Conservation (phyloP, 2,888 invertebrate species). For the Agrochola macilenta region DNA sequence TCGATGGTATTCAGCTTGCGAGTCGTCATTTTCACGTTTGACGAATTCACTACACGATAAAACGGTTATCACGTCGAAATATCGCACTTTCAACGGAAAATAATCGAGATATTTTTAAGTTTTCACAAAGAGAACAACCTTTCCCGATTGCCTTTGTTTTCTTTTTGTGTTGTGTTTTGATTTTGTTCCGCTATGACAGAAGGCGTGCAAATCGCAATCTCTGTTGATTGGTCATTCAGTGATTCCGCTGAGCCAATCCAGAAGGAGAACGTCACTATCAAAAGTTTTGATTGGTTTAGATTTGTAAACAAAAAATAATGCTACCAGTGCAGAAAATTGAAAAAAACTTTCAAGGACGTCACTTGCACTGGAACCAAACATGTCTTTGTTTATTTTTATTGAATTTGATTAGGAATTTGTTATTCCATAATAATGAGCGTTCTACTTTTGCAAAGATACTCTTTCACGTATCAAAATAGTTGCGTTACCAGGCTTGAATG, state of each 20-base stretch:
- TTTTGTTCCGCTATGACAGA: slow-evolving; percentile 70
- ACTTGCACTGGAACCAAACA: slow-evolving; percentile 49
- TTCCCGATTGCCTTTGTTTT: slow-evolving; percentile 78
- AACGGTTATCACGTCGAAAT: slow-evolving; percentile 59
- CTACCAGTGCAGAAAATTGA: slow-evolving; percentile 60
- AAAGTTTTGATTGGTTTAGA: slow-evolving; percentile 70
- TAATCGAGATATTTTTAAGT: slow-evolving; percentile 62
- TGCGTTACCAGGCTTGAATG: not conserved
- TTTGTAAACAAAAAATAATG: slow-evolving; percentile 70
- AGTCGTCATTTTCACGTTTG: slow-evolving; percentile 81
- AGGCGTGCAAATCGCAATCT: slow-evolving; percentile 69
- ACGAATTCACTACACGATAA: slow-evolving; percentile 67
- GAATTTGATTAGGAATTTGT: not conserved
- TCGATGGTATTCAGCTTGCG: slow-evolving; percentile 88
- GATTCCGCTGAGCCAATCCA: slow-evolving; percentile 46
- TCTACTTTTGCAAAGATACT: not conserved
- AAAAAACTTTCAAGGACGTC: slow-evolving; percentile 49
- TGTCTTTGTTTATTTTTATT: not conserved
- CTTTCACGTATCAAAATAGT: not conserved
- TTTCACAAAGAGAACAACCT: slow-evolving; percentile 64
- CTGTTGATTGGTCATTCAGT: slow-evolving; percentile 62
- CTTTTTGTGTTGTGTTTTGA: slow-evolving; percentile 72
- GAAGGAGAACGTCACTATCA: slow-evolving; percentile 26
- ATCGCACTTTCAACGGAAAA: slow-evolving; percentile 67
- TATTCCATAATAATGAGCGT: not conserved